These are phyloP conservation scores for Aythya baeri DNA, from an alignment of 2,113 vertebrate species.

Conservation along the genomic window DNA sequence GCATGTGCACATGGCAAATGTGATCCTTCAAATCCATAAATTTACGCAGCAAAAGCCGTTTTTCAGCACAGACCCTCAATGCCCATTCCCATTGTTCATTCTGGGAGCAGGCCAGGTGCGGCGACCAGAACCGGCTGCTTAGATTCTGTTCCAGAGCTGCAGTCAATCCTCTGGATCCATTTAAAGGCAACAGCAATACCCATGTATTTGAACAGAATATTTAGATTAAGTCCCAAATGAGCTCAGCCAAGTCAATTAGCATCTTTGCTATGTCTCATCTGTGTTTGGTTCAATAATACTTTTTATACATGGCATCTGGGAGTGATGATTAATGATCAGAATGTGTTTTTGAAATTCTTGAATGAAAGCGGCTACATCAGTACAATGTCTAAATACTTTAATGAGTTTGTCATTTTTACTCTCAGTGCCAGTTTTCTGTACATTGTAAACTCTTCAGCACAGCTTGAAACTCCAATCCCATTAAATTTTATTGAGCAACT, in stretches of 20 bases:
- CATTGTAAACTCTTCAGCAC: constrained; percentile 51
- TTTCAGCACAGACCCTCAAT: background rate
- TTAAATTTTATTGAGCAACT: constrained; percentile 52
- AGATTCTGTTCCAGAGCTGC: background rate
- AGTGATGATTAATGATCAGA: background rate
- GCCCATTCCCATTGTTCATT: background rate
- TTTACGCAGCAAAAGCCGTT: background rate
- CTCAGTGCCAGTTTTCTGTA: background rate
- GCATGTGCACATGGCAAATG: background rate
- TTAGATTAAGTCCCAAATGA: background rate
- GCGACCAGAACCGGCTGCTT: background rate
- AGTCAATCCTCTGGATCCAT: background rate
- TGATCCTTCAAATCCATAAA: background rate
- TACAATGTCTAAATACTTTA: constrained; percentile 38
- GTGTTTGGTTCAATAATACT: background rate
- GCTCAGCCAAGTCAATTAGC: background rate
- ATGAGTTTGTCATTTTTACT: background rate
- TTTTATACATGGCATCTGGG: background rate
- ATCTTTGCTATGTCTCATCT: constrained; percentile 24
- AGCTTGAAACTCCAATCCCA: constrained; percentile 46
- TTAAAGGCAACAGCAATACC: background rate
- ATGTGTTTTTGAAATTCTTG: constrained; percentile 32
- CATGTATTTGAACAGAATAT: background rate
- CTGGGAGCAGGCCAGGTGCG: background rate
- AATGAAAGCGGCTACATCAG: background rate